Base-by-base conservation (phyloP, 2,797 vertebrate species). In the Aphelocoma californica region DNA sequence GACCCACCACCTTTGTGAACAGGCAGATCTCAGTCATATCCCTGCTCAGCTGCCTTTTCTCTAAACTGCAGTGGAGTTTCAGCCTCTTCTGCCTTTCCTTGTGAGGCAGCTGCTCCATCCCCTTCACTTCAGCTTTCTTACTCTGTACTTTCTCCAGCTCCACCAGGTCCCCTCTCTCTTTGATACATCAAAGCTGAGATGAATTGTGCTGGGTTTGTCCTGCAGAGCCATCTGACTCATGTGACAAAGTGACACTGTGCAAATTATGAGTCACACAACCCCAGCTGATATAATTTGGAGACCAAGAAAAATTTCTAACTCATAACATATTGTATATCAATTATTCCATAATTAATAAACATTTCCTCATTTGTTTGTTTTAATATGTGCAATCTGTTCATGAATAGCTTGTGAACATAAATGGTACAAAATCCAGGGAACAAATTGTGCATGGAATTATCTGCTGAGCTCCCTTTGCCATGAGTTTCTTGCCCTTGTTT, bases 311-410 rank as follows among this genome's bases (percentile, higher is more conserved):
- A 29, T 70, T 53, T 69, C 40, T 86, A 87, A 91, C n/a, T 87
- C 12, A 1, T 53, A 94, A 65, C 62, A 81, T 47, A 73, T 32
- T 84, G 23, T 36, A 14, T 65, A 75, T 50, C 21, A 90, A 48
- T 81, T 72, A 86, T 84, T 58, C n/a, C 21, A 57, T 47, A 80
- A 87, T 40, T 80, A 92, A 77, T 53, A 93, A 57, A 57, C 2
- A 1, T 71, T 84, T 95, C 70, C 54, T 62, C 23, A 7, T 84
- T 92, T 90, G 36, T 74, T 53, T 88, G 34, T 88, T 92, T 94
- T 67, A 91, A 67, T 80, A 92, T 85, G 78, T 92, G n/a, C 77
- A 93, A 29, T 89, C 86, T 93, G 71, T 32, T 91, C 25, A n/a
- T 12, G 18, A 77, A 54, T n/a, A 67, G 56, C 80, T 89, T 87